phyloP scores from a whole-genome alignment of 2,888 invertebrate species.

The Augochlorella aurata region DNA sequence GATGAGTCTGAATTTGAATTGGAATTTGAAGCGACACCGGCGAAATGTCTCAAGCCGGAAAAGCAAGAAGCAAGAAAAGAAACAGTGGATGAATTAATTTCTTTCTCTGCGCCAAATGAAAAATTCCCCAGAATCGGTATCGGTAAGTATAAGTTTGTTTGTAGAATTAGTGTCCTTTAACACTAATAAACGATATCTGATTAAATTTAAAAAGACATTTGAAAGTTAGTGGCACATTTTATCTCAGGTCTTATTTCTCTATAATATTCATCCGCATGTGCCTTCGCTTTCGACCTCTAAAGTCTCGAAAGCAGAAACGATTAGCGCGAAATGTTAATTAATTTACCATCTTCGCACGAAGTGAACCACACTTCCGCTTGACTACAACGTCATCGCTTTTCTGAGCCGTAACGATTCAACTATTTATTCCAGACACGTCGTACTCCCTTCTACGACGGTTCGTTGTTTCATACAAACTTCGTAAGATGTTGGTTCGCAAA shows the following conservation, averaged over 20 bases:
- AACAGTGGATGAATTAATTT: constrained; percentile 71
- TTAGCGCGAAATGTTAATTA: constrained; percentile 63
- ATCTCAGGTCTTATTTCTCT: neutral
- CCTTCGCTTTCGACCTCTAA: constrained; percentile 21
- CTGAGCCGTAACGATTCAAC: constrained; percentile 28
- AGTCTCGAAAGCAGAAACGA: constrained; percentile 44
- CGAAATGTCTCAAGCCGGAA: constrained; percentile 61
- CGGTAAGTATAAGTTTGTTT: constrained; percentile 87
- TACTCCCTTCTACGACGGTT: neutral
- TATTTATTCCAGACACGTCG: constrained; percentile 36
- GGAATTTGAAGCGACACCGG: constrained; percentile 75
- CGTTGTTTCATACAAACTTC: neutral
- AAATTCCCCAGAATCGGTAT: constrained; percentile 89
- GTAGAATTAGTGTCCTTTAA: neutral
- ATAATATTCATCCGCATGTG: neutral
- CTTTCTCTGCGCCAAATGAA: constrained; percentile 83
- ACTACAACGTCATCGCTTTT: constrained; percentile 61
- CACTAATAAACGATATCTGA: neutral
- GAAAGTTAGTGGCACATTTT: neutral
- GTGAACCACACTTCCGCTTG: constrained; percentile 69
- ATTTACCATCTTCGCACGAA: constrained; percentile 56
- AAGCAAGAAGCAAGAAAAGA: constrained; percentile 50
- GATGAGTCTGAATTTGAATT: constrained; percentile 80
- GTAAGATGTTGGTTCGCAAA: neutral
- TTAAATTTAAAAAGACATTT: neutral